Percentiles rank a stretch among this genome's conserved stretches.
These are phyloP conservation scores for Coregonus sp. DNA, from an alignment of 2,797 vertebrate species.

Conservation along the genomic window DNA sequence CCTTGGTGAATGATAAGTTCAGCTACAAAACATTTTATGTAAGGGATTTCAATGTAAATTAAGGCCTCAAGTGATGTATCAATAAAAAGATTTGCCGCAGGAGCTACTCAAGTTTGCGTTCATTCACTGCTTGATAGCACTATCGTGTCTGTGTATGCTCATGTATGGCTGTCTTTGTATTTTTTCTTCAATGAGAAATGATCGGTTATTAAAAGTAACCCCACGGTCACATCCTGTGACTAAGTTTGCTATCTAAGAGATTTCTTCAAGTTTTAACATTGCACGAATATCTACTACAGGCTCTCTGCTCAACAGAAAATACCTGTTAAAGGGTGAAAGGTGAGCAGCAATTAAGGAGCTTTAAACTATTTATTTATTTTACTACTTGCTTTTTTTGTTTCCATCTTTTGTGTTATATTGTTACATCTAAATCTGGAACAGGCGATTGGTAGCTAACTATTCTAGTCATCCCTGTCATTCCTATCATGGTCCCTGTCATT, in stretches of 20 bases:
- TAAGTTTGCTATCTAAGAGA: slow-evolving; percentile 46
- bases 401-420: slow-evolving; percentile 32
- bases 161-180: slow-evolving; percentile 52
- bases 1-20: background rate
- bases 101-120: slow-evolving; percentile 27
- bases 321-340: slow-evolving; percentile 29
- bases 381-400: slow-evolving; percentile 26
- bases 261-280: slow-evolving; percentile 59
- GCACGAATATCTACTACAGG: slow-evolving; percentile 51
- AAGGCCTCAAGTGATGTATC: slow-evolving; percentile 74
- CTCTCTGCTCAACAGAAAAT: slow-evolving; percentile 72
- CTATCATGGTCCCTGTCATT: slow-evolving; percentile 71
- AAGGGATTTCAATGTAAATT: slow-evolving; percentile 62
- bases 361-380: slow-evolving; percentile 24
- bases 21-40: slow-evolving; percentile 50
- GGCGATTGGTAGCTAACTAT: slow-evolving; percentile 11
- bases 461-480: slow-evolving; percentile 58
- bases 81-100: slow-evolving; percentile 41
- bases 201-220: slow-evolving; percentile 57
- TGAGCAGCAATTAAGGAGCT: slow-evolving; percentile 46
- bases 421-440: slow-evolving; percentile 39
- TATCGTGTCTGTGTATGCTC: background rate
- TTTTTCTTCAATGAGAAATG: slow-evolving; percentile 35
- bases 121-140: background rate
- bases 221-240: slow-evolving; percentile 59